A percentile compares a stretch with the other conserved stretches of the same genome.
Evolutionary conservation across 2,888 invertebrate genomes (phyloP).

Genomic region (Tholera decimalis): DNA sequence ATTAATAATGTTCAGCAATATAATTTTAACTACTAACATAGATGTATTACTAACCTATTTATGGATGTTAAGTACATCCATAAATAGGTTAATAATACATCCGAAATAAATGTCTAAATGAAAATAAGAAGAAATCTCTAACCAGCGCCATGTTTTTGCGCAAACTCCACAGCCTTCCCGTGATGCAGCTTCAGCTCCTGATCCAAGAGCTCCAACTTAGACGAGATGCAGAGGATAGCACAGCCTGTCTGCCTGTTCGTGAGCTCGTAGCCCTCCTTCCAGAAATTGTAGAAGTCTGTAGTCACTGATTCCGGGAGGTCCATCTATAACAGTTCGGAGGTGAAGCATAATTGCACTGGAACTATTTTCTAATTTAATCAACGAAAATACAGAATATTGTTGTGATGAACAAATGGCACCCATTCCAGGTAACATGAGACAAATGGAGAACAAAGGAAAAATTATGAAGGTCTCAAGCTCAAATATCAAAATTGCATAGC

Average conservation of each 20-base stretch:
- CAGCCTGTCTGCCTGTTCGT: conserved; percentile 77
- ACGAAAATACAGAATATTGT: not conserved
- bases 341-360: not conserved
- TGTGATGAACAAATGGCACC: not conserved
- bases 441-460: not conserved
- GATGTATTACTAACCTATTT: no score
- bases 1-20: no score
- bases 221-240: conserved; percentile 79
- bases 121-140: conserved; percentile 24
- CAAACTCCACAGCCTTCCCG: conserved; percentile 81
- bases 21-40: no score
- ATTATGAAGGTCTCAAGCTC: not conserved
- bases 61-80: no score
- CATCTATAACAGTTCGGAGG: conserved; percentile 61
- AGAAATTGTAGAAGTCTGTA: conserved; percentile 77
- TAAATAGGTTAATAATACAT: no score
- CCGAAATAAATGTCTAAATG: not conserved
- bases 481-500: not conserved
- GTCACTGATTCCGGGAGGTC: conserved; percentile 71
- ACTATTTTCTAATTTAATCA: not conserved
- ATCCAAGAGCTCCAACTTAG: conserved; percentile 79
- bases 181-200: conserved; percentile 80
- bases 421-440: not conserved
- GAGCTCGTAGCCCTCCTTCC: conserved; percentile 75
- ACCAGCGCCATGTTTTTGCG: conserved; percentile 82